Evolutionary conservation across 2,888 invertebrate genomes (phyloP), one percentile per base, ranked within the genome.

Genomic region (Caenorhabditis afra): DNA sequence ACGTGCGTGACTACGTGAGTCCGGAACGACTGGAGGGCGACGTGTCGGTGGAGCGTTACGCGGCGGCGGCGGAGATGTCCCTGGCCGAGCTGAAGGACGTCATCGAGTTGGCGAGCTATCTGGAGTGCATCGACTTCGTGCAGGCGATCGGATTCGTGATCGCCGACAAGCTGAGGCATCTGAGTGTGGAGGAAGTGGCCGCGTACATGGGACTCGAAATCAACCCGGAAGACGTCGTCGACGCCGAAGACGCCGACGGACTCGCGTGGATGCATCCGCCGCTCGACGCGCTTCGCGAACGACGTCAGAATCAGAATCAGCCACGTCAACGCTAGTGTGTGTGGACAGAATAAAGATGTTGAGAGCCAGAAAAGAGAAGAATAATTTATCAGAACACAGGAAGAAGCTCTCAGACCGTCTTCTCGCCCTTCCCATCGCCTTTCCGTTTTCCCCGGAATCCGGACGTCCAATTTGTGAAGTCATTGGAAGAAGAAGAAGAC

Each of bases 341-440:
- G n/a, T n/a, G n/a, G n/a, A n/a, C n/a, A n/a, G n/a, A n/a, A n/a
- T n/a, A n/a, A n/a, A n/a, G n/a, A n/a, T n/a, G n/a, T n/a, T n/a
- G n/a, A n/a, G n/a, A n/a, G n/a, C n/a, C n/a, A n/a, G n/a, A n/a
- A n/a, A n/a, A n/a, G n/a, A n/a, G n/a, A n/a, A n/a, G n/a, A 41
- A 41, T 41, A 41, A 41, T 14, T 41, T 41, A 37, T 37, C 7
- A 37, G 37, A 37, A 11, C 37, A 11, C 11, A 37, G 11, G 7
- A 5, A 11, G 37, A 37, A 37, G 37, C 37, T 37, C 14, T 29
- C 52, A 41, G 18, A 52, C 41, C 22, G 7, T 37, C 11, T 58
- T 49, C 39, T 62, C 50, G 62, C 39, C 49, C 50, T 62, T 50
- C 53, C 53, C 52, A 44, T 35, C 55, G n/a, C n/a, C n/a, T n/a